Base-by-base conservation (phyloP, 2,797 vertebrate genomes). In the Phrynocephalus vlangalii region DNA sequence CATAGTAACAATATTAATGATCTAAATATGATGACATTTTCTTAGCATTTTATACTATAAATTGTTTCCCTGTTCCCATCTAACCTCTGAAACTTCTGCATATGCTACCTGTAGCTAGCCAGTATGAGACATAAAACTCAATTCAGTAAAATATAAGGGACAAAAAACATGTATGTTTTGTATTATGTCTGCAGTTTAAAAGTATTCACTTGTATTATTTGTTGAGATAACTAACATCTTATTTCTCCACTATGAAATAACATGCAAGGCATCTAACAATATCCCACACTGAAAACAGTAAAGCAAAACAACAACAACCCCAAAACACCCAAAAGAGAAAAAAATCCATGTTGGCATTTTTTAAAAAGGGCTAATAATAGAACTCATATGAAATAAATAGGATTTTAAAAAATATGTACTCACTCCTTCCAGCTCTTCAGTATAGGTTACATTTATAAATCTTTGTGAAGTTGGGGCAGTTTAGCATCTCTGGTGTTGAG, bases 91-190 rank as follows among this genome's bases (percentile, higher is more conserved):
- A 52, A 5, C 52, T 78, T 78, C 26, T 50, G 24, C 76, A 52
- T 28, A 0, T 60, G 79, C 5, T 63, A 63, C 16, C 60, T 63
- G 60, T 15, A 63, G 2, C 18, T 20, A 76, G 50, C 3, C 1
- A 3, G 63, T 1, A 0, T 33, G 44, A 87, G 70, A 52, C 22
- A 68, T 72, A 87, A 88, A 87, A 91, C 86, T 1, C 56, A 10
- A 60, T 80, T 28, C 44, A n/a, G 8, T 16, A 77, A 28, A 78
- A 28, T 78, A 52, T 6, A 52, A 26, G 24, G 6, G 8, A 77
- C 67, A 33, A 1, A 48, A 48, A 38, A 30, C n/a, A 63, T 24
- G 30, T 38, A 38, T 38, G n/a, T 79, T 30, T 1, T 26, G 10
- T 38, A 38, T 38, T 38, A 38, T 38, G 38, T 38, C 20, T 66